A percentile compares a stretch with the other conserved stretches of the same genome.
Conservation (phyloP, 2,113 vertebrate genomes). For the Prinia subflava region DNA sequence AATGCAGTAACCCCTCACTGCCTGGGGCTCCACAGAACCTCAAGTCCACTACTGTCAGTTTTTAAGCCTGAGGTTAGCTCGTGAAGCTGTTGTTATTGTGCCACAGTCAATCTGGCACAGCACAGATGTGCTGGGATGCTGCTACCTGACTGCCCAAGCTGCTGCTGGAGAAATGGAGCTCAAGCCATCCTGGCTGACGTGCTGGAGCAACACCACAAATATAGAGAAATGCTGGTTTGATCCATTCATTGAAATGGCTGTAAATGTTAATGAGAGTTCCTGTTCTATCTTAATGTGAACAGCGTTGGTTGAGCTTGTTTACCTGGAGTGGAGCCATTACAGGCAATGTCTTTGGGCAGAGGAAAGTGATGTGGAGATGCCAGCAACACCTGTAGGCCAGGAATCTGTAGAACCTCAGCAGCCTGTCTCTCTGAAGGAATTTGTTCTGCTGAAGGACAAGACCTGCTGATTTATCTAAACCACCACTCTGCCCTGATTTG, state of each 20-base stretch:
- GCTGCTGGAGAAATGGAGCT: neutral
- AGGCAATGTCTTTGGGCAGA: neutral
- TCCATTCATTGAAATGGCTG: neutral
- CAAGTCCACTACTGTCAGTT: neutral
- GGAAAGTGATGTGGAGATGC: neutral
- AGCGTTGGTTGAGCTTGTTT: neutral
- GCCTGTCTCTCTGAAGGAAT: neutral
- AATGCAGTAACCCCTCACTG: fast-evolving
- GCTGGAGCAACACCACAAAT: neutral
- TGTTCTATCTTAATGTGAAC: neutral
- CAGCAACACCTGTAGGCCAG: neutral
- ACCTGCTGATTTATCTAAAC: neutral
- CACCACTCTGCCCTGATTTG: fast-evolving
- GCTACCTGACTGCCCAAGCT: neutral
- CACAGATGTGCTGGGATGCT: neutral
- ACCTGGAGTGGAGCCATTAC: neutral
- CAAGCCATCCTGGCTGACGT: neutral
- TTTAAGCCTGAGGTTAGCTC: neutral
- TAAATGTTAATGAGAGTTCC: neutral
- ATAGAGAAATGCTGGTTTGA: neutral
- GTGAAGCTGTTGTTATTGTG: neutral
- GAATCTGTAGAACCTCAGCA: neutral
- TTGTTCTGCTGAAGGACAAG: neutral
- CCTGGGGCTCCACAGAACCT: neutral
- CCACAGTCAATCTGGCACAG: neutral